A percentile compares a stretch with the other conserved stretches of the same genome.
Conservation (phyloP, 2,797 vertebrate genomes). For the Galagoides demidoff region DNA sequence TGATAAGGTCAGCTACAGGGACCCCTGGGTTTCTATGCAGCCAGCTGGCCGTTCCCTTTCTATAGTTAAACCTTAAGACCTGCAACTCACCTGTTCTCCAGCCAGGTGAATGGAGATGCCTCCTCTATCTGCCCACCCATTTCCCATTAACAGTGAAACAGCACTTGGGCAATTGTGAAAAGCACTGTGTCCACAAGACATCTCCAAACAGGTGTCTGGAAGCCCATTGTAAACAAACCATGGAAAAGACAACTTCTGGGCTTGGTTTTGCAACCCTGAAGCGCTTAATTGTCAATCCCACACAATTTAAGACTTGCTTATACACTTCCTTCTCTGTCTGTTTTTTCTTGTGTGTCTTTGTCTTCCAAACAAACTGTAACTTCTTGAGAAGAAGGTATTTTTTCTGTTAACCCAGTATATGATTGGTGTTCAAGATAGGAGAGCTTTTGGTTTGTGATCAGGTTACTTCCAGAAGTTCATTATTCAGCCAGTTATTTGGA, state of each 20-base stretch:
- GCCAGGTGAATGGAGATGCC: neutral
- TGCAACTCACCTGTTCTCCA: neutral
- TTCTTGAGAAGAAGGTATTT: slow-evolving; percentile 4
- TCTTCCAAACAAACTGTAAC: neutral
- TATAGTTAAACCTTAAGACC: neutral
- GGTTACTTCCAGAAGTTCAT: slow-evolving; percentile 30
- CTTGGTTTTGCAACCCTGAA: neutral
- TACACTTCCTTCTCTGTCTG: neutral
- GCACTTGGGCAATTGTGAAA: neutral
- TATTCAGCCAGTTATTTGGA: slow-evolving; percentile 48
- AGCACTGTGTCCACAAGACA: neutral
- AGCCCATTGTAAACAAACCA: neutral
- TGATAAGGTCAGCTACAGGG: neutral
- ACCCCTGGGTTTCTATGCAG: neutral
- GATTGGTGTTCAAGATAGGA: neutral
- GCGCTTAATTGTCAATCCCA: neutral
- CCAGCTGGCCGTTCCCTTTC: neutral
- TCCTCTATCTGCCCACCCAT: neutral
- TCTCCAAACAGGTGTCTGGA: neutral
- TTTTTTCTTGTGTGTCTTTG: neutral
- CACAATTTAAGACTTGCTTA: neutral
- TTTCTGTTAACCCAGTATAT: neutral
- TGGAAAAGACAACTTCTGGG: neutral
- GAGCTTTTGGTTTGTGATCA: slow-evolving; percentile 48
- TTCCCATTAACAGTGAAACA: neutral